These are phyloP conservation scores for Coregonus sp. DNA, from an alignment of 2,797 vertebrate species.

Conservation along the genomic window DNA sequence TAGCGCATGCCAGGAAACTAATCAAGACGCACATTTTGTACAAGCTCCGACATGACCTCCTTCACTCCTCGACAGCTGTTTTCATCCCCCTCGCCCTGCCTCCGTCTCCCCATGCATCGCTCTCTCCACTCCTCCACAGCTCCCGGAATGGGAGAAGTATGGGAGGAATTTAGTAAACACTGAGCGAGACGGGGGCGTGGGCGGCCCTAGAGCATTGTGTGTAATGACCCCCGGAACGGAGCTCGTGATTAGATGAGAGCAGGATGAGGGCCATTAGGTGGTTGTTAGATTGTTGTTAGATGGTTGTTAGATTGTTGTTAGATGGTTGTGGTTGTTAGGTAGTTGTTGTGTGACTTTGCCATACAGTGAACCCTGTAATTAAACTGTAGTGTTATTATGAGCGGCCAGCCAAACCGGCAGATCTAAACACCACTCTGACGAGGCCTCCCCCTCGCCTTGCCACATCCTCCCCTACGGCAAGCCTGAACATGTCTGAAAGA, in stretches of 20 bases:
- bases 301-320: conserved; percentile 63
- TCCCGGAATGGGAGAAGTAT: conserved; percentile 64
- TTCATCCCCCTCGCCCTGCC: conserved; percentile 1
- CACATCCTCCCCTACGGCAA: conserved; percentile 29
- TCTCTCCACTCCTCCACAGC: conserved; percentile 36
- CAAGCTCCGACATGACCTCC: conserved; percentile 48
- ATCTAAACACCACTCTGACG: conserved; percentile 5
- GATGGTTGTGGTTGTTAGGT: conserved; percentile 26
- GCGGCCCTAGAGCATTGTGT: conserved; percentile 61
- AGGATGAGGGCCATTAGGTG: conserved; percentile 76
- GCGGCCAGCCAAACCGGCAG: conserved; percentile 40
- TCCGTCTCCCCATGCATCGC: background rate
- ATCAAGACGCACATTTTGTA: conserved; percentile 5
- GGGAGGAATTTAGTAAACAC: conserved; percentile 72
- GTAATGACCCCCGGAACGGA: conserved; percentile 60
- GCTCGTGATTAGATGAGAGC: conserved; percentile 58
- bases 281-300: conserved; percentile 65
- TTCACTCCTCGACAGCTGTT: conserved; percentile 56
- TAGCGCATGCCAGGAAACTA: conserved; percentile 47
- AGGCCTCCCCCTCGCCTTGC: background rate
- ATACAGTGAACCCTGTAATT: conserved; percentile 64
- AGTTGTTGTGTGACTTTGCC: conserved; percentile 45
- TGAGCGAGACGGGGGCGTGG: conserved; percentile 54
- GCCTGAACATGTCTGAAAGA: conserved; percentile 9
- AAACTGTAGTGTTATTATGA: conserved; percentile 44